These are phyloP conservation scores for Stegostoma tigrinum DNA, from an alignment of 2,113 vertebrate species.

Conservation along the genomic window DNA sequence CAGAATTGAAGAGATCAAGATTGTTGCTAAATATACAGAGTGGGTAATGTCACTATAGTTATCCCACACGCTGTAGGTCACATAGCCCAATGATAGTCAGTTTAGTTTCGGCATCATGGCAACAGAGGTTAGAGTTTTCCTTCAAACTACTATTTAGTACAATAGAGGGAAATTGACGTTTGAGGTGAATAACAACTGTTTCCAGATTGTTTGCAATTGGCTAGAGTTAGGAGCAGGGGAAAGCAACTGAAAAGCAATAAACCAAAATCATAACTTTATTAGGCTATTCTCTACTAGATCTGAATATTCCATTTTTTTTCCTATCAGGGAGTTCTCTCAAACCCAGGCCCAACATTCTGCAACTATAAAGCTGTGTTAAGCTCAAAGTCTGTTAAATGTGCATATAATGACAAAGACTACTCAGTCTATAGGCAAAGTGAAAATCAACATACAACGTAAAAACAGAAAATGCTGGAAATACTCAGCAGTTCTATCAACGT, in stretches of 20 bases:
- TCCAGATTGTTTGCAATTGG: background rate
- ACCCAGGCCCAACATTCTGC: background rate
- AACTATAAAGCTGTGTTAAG: background rate
- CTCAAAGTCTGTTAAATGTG: background rate
- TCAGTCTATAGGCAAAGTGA: background rate
- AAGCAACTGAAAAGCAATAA: background rate
- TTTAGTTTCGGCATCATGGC: no score
- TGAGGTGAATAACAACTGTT: no score
- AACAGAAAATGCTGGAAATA: background rate
- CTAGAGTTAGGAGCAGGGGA: background rate
- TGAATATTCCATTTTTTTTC: background rate
- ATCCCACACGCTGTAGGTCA: no score
- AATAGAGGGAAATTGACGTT: no score
- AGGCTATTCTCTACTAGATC: background rate
- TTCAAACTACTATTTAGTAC: no score
- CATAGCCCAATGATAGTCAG: no score
- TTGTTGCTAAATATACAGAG: no score
- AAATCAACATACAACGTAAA: background rate
- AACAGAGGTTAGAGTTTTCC: no score
- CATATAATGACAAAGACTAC: background rate
- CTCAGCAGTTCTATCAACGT: background rate
- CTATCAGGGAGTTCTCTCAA: background rate
- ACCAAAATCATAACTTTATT: background rate
- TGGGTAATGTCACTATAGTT: no score
- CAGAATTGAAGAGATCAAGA: no score